Percentiles rank a stretch among this genome's conserved stretches.
These are phyloP conservation scores for Pseudorhombus dupliciocellatus DNA, from an alignment of 2,113 vertebrate species.

Conservation along the genomic window DNA sequence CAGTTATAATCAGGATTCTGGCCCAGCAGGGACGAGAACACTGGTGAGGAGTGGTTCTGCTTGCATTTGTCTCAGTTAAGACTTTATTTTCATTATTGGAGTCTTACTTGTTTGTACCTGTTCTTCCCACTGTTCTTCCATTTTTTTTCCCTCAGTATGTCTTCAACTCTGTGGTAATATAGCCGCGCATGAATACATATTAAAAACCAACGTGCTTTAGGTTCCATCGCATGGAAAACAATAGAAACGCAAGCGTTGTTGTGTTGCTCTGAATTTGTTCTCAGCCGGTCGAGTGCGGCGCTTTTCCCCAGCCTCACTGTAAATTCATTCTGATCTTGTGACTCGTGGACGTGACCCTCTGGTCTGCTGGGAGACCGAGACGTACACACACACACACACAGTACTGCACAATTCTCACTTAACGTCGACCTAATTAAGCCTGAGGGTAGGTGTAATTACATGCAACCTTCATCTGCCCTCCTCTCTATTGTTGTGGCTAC, in stretches of 20 bases:
- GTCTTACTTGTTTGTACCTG: no score
- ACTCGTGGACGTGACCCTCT: conserved; percentile 41
- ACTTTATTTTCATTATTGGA: no score
- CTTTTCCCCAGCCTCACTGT: conserved; percentile 26
- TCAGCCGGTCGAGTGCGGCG: conserved; percentile 18
- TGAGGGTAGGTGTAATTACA: conserved; percentile 73
- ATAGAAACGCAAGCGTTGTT: conserved; percentile 21
- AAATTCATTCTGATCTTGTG: conserved; percentile 44
- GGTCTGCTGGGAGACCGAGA: conserved; percentile 32
- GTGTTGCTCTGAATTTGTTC: conserved; percentile 17
- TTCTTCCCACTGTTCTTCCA: no score
- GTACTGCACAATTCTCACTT: conserved; percentile 61
- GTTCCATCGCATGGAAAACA: background rate
- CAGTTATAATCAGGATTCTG: no score
- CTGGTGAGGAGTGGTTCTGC: no score
- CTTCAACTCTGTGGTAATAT: no score
- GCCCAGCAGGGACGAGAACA: no score
- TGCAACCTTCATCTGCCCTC: conserved; percentile 71
- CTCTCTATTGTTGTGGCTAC: conserved; percentile 68
- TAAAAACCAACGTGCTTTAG: background rate
- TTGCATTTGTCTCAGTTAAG: no score
- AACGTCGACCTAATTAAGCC: conserved; percentile 76
- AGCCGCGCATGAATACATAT: background rate
- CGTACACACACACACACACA: conserved; percentile 11
- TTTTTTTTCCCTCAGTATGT: no score